phyloP scores from a whole-genome alignment of 2,113 vertebrate species.

The Cinclus mexicanus region DNA sequence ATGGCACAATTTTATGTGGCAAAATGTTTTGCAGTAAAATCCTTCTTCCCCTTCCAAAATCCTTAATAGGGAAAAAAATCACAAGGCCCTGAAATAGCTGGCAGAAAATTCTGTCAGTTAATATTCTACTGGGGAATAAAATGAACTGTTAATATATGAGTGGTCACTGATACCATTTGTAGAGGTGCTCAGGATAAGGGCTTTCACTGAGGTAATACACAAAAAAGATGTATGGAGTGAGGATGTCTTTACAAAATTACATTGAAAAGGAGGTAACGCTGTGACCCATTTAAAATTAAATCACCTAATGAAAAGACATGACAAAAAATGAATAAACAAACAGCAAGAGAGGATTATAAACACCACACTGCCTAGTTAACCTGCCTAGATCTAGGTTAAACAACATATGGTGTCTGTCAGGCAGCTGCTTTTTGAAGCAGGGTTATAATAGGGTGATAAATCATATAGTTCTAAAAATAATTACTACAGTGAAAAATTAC shows the following conservation, averaged over 20 bases:
- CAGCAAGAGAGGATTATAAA: neutral
- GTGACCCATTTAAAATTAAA: neutral
- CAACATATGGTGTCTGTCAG: conserved; percentile 3
- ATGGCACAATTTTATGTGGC: neutral
- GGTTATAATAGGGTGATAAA: neutral
- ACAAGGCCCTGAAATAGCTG: neutral
- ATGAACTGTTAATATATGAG: neutral
- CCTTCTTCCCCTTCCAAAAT: neutral
- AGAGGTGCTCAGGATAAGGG: neutral
- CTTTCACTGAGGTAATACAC: neutral
- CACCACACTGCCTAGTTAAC: neutral
- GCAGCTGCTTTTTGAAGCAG: neutral
- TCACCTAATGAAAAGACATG: neutral
- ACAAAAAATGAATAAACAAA: neutral
- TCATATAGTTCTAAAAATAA: neutral
- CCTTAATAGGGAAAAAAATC: neutral
- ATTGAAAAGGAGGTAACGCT: neutral
- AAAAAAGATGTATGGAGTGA: rapidly evolving
- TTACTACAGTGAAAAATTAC: neutral
- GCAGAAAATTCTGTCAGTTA: neutral
- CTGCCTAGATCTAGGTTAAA: neutral
- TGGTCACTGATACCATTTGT: neutral
- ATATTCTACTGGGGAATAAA: neutral
- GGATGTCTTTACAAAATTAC: neutral
- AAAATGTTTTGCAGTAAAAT: neutral